Conservation (phyloP, 92 coral and sea anemone genomes). For the Heteractis magnifica region DNA sequence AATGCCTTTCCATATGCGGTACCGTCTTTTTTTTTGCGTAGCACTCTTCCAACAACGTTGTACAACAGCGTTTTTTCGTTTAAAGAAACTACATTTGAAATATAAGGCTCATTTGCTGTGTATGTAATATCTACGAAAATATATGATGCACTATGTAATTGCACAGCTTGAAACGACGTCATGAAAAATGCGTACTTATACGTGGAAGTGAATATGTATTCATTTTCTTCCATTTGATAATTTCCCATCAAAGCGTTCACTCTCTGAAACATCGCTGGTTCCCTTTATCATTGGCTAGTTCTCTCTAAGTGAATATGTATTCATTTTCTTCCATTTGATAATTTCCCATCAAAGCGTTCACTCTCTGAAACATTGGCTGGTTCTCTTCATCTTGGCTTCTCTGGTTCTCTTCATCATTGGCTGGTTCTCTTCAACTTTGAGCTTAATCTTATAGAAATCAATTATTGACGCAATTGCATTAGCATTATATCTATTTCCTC, state of each 20-base stretch:
- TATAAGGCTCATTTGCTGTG: slow-evolving; percentile 46
- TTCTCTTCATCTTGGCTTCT: slow-evolving; percentile 29
- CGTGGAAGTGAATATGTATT: slow-evolving; percentile 44
- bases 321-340: too few relatives aligned
- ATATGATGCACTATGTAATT: slow-evolving; percentile 23
- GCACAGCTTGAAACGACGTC: slow-evolving; percentile 42
- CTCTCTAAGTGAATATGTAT: too few relatives aligned
- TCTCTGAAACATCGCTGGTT: too few relatives aligned
- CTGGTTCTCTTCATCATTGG: too few relatives aligned
- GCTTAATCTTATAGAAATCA: slow-evolving; percentile 27
- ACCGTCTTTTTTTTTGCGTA: slow-evolving; percentile 47
- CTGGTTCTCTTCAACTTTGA: slow-evolving; percentile 35
- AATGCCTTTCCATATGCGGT: slow-evolving; percentile 32
- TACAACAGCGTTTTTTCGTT: slow-evolving; percentile 33
- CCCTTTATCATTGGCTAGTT: too few relatives aligned
- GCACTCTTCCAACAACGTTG: slow-evolving; percentile 38
- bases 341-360: slow-evolving; percentile 43
- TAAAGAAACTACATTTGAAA: slow-evolving; percentile 35
- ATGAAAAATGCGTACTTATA: slow-evolving; percentile 39
- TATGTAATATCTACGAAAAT: slow-evolving; percentile 41
- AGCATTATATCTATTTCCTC: background rate
- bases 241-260: too few relatives aligned
- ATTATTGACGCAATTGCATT: background rate
- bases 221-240: slow-evolving; percentile 55
- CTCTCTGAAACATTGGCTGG: background rate